Evolutionary conservation across 64 coral and sea anemone species (phyloP).

Genomic region (Stylophora pistillata): DNA sequence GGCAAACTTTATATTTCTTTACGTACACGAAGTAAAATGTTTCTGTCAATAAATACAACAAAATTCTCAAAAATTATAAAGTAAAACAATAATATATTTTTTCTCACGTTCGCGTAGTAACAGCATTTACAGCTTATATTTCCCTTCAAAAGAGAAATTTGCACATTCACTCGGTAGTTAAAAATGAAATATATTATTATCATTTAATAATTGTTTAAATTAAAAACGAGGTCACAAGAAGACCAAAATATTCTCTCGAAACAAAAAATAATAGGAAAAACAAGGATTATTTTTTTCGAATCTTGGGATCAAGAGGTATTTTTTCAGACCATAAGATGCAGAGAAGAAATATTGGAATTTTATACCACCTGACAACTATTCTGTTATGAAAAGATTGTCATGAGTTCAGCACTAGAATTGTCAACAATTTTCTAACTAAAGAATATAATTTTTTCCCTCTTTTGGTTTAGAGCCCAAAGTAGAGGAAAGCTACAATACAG

Average conservation of each 20-base stretch:
- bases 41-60: constrained; percentile 31
- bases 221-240: neutral
- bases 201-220: neutral
- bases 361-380: neutral
- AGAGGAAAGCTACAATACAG: neutral
- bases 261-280: neutral
- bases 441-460: neutral
- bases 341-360: too few species aligned
- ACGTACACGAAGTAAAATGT: neutral
- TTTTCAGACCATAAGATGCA: too few species aligned
- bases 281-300: neutral
- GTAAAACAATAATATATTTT: constrained; percentile 6
- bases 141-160: constrained; percentile 3
- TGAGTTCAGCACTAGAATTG: neutral
- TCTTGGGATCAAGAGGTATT: too few species aligned
- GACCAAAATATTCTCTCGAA: neutral
- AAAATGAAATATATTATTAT: constrained; percentile 37
- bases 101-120: neutral
- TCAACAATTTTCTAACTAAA: neutral
- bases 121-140: neutral
- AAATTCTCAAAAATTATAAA: neutral
- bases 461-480: too few species aligned
- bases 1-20: constrained; percentile 1
- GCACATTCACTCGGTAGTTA: neutral
- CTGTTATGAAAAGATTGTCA: neutral